Conservation (phyloP, 2,797 vertebrate genomes). For the Emydoidea blandingii region DNA sequence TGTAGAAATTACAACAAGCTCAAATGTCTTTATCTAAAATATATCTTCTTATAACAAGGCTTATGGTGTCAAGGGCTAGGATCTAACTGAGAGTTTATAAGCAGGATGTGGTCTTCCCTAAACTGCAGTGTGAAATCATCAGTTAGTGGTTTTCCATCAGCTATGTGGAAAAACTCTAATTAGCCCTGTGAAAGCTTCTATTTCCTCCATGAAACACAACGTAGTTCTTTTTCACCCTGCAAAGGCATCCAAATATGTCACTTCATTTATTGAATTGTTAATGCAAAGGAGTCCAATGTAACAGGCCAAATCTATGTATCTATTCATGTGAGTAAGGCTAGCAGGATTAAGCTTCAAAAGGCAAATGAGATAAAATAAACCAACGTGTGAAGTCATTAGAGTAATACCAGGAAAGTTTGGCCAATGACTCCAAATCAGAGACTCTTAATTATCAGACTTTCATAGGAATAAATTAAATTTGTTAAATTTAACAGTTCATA, state of each 20-base stretch:
- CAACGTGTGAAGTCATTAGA: conserved; percentile 36
- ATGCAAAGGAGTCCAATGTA: conserved; percentile 40
- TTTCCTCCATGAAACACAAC: conserved; percentile 30
- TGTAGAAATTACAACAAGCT: background rate
- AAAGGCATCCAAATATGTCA: conserved; percentile 20
- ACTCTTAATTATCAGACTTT: conserved; percentile 28
- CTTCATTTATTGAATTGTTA: background rate
- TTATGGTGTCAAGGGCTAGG: background rate
- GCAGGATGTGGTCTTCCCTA: conserved; percentile 1
- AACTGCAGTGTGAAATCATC: conserved; percentile 39
- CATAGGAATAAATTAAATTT: conserved; percentile 11
- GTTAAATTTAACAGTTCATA: background rate
- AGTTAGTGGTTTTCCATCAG: conserved; percentile 4
- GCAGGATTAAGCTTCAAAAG: conserved; percentile 54
- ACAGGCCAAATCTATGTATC: background rate
- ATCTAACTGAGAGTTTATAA: conserved; percentile 25
- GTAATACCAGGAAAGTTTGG: conserved; percentile 32
- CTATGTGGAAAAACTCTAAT: background rate
- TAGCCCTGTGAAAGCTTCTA: background rate
- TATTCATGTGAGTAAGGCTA: conserved; percentile 15
- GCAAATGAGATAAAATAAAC: conserved; percentile 30
- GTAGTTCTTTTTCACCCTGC: background rate
- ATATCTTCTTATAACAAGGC: conserved; percentile 29
- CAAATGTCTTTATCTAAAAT: conserved; percentile 13
- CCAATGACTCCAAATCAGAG: background rate